Evolutionary conservation across 2,888 invertebrate genomes (phyloP), one percentile per base, ranked within the genome.

Genomic region (Zygaena filipendulae): DNA sequence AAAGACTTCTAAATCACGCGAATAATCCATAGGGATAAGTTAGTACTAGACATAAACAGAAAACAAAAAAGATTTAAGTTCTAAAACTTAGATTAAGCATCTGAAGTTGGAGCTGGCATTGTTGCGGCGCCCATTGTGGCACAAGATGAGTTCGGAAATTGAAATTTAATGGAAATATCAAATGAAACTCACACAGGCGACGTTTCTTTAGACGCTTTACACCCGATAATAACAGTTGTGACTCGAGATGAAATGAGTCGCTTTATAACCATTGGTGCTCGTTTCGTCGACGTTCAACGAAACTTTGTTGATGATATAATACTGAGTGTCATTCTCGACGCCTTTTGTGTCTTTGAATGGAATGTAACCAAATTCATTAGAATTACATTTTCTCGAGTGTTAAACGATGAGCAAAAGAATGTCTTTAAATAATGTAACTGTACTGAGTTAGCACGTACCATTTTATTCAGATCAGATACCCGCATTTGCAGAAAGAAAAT

Each of bases 91-190:
- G n/a, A n/a, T n/a, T n/a, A n/a, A n/a, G n/a, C n/a, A n/a, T n/a
- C n/a, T n/a, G n/a, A n/a, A n/a, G n/a, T n/a, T n/a, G n/a, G 43
- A 40, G 39, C 22, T 29, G 25, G 42, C 38, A 52, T 55, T 58
- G 55, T 58, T 25, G 33, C 23, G 19, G 32, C 26, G 21, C 27
- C 48, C 39, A 58, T 60, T 62, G 58, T 59, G 35, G 38, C 30
- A 14, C 31, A 39, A 56, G 56, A 68, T 62, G 64, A 67, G 60
- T 61, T 61, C 53, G 54, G 55, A 59, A 61, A 69, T 69, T 66
- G 62, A 63, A 67, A 62, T 71, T 64, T 57, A 62, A 63, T 60
- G 58, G 66, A 64, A 69, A 66, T 69, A 68, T 68, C 59, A 61
- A 66, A 68, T 57, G 58, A 57, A 59, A 59, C 45, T 55, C 52